Base-by-base conservation (phyloP, 2,888 invertebrate species). In the Minunthozetes semirufus region DNA sequence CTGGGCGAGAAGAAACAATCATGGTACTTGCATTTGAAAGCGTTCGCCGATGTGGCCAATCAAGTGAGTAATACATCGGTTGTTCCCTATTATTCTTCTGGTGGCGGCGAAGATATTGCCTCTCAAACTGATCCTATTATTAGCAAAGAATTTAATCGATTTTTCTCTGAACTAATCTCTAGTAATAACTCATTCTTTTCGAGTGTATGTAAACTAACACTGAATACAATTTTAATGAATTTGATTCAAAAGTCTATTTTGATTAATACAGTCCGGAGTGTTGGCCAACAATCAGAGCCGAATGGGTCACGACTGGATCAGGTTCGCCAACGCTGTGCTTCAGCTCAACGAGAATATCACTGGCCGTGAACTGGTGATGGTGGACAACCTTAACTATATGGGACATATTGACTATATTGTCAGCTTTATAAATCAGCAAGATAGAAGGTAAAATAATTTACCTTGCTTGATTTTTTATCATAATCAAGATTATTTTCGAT, bases 11-110 rank as follows among this genome's bases (percentile, higher is more conserved):
- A 75, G 42, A 75, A 75, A 46, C 75, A 75, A 22, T 71, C 71
- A 1, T 75, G 75, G 75, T 75, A 75, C 42, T 42, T 75, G n/a
- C 71, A 61, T 42, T 19, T 75, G 25, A 75, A 75, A n/a, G 75
- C 71, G 9, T 75, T 75, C 50, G 70, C 71, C 19, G 75, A 75
- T 33, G 75, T 75, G 42, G 75, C 75, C 29, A 75, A 75, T 71
- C 75, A 75, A 59, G 75, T 75, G 70, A 59, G 71, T 48, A n/a
- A 38, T 50, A 5, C 19, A 1, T 42, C 29, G 8, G 9, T 72
- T 15, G 17, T 72, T 0, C 56, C 56, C 11, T 56, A 56, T 56
- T 15, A 8, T 19, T 8, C n/a, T 19, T 8, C n/a, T n/a, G n/a
- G 19, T n/a, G 53, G 19, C 19, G 56, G 25, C 6, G 25, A 8